Evolutionary conservation across 2,797 vertebrate genomes (phyloP), one percentile per base, ranked within the genome.

Genomic region (Myripristis jacobus): DNA sequence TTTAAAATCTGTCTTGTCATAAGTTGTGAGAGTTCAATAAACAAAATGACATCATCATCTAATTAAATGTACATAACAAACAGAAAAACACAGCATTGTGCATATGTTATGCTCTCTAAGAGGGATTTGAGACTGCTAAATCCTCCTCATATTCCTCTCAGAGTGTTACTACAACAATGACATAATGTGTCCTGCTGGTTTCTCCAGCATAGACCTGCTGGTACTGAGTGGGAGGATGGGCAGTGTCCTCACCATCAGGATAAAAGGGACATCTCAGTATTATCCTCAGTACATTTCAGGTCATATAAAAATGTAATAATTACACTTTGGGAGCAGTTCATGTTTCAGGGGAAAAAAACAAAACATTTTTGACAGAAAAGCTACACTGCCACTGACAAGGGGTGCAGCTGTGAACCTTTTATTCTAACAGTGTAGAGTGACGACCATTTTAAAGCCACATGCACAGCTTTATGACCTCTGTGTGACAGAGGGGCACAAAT

Each of bases 391-490:
- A 0, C 1, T 27, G 2, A 60, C 48, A 54, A 1, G 64, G 1
- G 11, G 21, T 73, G 64, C n/a, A 16, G 22, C 41, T 16, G 19
- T 19, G 46, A 46, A n/a, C 2, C 27, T 25, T 66, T 36, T 43
- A 41, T 24, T 48, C 29, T n/a, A 1, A 70, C 34, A 47, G 53
- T 46, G 18, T 15, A 24, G 19, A 69, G 48, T 53, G 53, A 68
- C 62, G 80, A 83, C 27, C 41, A 74, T 78, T 64, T 74, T 88
- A 73, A 74, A 81, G 38, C 75, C 53, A 24, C 10, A 25, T 48
- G 47, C 52, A 13, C 36, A 80, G 86, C 74, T 70, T 66, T 54
- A 25, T 84, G 84, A 84, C 89, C 85, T 87, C 80, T 85, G 72
- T 54, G 41, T 41, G 60, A 70, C 51, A 80, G 78, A 86, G 87